Evolutionary conservation across 2,797 vertebrate genomes (phyloP), one percentile per base, ranked within the genome.

Genomic region (Tokudaia muenninki): DNA sequence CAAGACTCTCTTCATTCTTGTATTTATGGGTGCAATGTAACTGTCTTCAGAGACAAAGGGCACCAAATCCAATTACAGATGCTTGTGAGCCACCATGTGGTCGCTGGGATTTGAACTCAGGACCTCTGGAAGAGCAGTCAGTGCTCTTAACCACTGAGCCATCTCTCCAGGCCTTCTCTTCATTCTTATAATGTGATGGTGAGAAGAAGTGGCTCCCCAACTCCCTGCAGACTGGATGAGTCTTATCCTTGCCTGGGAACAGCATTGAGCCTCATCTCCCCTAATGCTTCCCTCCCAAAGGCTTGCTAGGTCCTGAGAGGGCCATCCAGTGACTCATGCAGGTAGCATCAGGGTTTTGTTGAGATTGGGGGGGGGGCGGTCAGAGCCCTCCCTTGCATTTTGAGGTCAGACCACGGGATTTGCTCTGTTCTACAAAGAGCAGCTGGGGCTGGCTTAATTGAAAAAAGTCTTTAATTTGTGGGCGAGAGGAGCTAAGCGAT

Each of bases 391-490:
- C 12, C 29, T 63, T 93, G 84, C 52, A 82, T 55, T 90, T 94
- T 59, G 86, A 97, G 83, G 63, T 91, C 83, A 96, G 67, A 91
- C 16, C 52, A 6, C 2, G 41, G 63, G 63, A 91, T 72, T 90
- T 55, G 63, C 81, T 88, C 59, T 44, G 2, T 75, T 90, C 81
- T 86, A 80, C 47, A 63, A 57, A 92, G 61, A 95, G 47, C 3
- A 24, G 31, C 83, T 81, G 47, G 80, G 77, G 52, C 67, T 52
- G 57, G 67, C 44, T 93, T 94, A 95, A 89, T 95, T 92, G 87
- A 95, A 94, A 61, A 93, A 55, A 89, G 34, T 72, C 86, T 97
- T 94, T 95, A 97, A 95, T 95, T 95, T 96, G 90, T 82, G 61
- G 79, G 90, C 0, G 0, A 95, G 31, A 86, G 81, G 67, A 96